Evolutionary conservation across 1,140 invertebrate species (phyloP).

Genomic region (Bicyclus anynana): DNA sequence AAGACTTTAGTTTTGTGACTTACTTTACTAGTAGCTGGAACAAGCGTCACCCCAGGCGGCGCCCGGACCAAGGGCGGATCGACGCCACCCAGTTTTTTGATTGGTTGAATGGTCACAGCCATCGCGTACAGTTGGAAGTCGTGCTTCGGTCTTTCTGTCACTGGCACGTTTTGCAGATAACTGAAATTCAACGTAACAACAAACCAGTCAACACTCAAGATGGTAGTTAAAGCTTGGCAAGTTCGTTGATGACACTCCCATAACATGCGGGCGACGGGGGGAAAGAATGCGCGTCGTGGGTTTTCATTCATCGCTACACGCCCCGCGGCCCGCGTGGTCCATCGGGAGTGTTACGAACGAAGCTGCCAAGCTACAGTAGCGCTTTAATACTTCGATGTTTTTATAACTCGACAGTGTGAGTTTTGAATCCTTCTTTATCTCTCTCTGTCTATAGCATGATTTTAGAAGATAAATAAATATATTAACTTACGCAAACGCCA

Average conservation of each 20-base stretch:
- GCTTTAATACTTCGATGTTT: no score
- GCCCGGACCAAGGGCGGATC: conserved; percentile 49
- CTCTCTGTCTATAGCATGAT: no score
- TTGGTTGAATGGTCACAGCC: conserved; percentile 45
- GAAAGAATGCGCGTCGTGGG: no score
- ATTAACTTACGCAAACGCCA: conserved; percentile 59
- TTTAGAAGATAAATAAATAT: background rate
- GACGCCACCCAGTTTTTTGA: conserved; percentile 42
- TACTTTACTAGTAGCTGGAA: conserved; percentile 65
- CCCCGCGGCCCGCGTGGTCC: no score
- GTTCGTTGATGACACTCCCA: no score
- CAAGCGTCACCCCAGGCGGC: conserved; percentile 41
- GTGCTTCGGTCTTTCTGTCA: conserved; percentile 41
- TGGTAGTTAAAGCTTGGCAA: no score
- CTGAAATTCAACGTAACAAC: conserved; percentile 22
- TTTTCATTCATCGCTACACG: no score
- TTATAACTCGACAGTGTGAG: no score
- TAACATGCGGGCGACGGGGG: no score
- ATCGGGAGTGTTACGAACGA: no score
- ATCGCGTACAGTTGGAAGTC: conserved; percentile 59
- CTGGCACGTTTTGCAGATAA: conserved; percentile 60
- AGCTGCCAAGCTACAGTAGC: no score
- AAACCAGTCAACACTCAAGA: background rate
- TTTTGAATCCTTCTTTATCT: no score
- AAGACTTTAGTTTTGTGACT: background rate